Conservation (phyloP, 2,888 invertebrate genomes). For the Portevinia maculata region DNA sequence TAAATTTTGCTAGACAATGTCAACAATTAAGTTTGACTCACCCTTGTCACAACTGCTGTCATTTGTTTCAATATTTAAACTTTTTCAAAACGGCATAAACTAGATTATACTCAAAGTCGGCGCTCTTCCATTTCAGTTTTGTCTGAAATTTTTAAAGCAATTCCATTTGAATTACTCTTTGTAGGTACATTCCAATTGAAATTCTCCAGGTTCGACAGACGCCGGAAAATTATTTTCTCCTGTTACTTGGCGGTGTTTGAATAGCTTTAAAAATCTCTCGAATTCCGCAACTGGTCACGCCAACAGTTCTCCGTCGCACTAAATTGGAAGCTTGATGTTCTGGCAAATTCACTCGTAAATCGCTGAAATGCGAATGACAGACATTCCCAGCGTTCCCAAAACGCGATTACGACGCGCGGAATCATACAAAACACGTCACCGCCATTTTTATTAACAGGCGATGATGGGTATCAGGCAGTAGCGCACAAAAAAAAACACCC, state of each 20-base stretch:
- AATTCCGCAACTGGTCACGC: constrained; percentile 52
- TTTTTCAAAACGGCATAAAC: neutral
- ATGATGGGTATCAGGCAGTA: constrained; percentile 63
- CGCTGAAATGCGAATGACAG: neutral
- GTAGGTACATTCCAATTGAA: constrained; percentile 54
- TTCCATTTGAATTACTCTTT: constrained; percentile 50
- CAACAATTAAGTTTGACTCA: too few relatives aligned
- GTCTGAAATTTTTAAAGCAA: constrained; percentile 33
- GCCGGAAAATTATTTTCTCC: constrained; percentile 70
- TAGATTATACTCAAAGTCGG: neutral
- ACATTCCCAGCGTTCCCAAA: constrained; percentile 64
- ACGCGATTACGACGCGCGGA: constrained; percentile 62
- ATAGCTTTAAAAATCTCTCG: constrained; percentile 70
- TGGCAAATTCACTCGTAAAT: constrained; percentile 12
- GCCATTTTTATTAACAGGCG: constrained; percentile 73
- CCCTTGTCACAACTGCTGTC: too few relatives aligned
- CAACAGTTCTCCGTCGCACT: neutral
- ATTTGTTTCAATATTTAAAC: too few relatives aligned
- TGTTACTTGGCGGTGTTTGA: constrained; percentile 70
- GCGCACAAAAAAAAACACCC: constrained; percentile 27
- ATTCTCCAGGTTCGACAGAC: constrained; percentile 60
- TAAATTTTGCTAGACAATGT: too few relatives aligned
- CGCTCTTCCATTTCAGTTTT: neutral
- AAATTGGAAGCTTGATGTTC: neutral
- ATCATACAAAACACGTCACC: constrained; percentile 72